These are phyloP conservation scores for Actinostola sp. DNA, from an alignment of 92 coral and sea anemone species.

Conservation along the genomic window DNA sequence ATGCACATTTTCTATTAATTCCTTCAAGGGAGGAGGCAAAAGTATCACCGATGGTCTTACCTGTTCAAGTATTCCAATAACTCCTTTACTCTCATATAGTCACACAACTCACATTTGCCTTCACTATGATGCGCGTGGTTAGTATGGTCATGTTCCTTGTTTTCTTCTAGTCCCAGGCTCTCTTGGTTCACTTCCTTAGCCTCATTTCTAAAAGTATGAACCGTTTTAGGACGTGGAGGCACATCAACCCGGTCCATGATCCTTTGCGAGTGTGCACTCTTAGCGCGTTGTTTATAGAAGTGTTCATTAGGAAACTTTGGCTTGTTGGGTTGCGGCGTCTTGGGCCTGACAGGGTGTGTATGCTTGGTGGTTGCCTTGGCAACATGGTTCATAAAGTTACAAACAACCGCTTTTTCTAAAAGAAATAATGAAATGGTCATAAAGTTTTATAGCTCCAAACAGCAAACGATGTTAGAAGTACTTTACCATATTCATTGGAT, in stretches of 20 bases:
- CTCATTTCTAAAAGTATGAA: slow-evolving; percentile 51
- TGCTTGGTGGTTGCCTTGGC: slow-evolving; percentile 61
- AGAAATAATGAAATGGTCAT: background rate
- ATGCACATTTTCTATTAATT: too few species aligned
- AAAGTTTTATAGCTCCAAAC: background rate
- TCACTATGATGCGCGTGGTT: slow-evolving; percentile 80
- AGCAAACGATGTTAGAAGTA: background rate
- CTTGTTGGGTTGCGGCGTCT: slow-evolving; percentile 32
- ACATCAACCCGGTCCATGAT: slow-evolving; percentile 58
- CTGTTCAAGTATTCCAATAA: slow-evolving; percentile 74
- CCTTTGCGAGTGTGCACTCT: slow-evolving; percentile 87
- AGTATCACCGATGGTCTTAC: slow-evolving; percentile 23
- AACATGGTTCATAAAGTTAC: slow-evolving; percentile 79
- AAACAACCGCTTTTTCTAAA: slow-evolving; percentile 84
- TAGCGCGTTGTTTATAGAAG: slow-evolving; percentile 68
- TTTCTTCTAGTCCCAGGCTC: slow-evolving; percentile 26
- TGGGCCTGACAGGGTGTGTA: slow-evolving; percentile 26
- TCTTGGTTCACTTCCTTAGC: slow-evolving; percentile 13
- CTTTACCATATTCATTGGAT: slow-evolving; percentile 82
- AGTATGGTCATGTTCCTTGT: slow-evolving; percentile 50
- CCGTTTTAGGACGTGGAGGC: slow-evolving; percentile 86
- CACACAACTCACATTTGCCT: slow-evolving; percentile 87
- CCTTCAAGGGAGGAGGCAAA: background rate
- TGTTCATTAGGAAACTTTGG: slow-evolving; percentile 70
- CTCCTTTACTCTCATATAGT: slow-evolving; percentile 73